These are phyloP conservation scores for Uropsilus gracilis DNA, from an alignment of 2,113 vertebrate genomes.

Conservation along the genomic window DNA sequence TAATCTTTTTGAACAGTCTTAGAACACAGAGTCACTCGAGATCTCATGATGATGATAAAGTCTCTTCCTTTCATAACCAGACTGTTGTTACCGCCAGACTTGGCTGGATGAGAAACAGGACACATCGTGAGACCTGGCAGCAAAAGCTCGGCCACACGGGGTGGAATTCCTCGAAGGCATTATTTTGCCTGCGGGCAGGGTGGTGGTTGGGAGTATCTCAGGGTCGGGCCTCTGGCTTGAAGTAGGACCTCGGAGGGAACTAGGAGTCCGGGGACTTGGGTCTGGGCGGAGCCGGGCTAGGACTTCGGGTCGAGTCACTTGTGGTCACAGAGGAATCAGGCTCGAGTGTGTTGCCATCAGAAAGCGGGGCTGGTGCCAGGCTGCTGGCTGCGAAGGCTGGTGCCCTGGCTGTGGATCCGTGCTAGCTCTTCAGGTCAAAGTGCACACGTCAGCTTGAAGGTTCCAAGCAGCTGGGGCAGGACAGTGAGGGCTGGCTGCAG, in stretches of 20 bases:
- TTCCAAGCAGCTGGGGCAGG: background rate
- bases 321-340: background rate
- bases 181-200: background rate
- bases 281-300: background rate
- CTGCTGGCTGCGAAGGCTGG: background rate
- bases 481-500: background rate
- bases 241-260: background rate
- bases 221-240: background rate
- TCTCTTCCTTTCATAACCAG: slow-evolving; percentile 2
- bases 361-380: background rate
- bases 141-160: background rate
- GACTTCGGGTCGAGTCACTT: background rate
- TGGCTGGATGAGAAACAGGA: background rate
- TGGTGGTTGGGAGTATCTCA: background rate
- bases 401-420: background rate
- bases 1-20: background rate
- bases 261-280: background rate
- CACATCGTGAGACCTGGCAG: slow-evolving; percentile 27
- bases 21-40: background rate
- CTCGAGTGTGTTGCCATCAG: background rate
- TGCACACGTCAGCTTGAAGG: background rate
- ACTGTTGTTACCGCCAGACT: background rate
- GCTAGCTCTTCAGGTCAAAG: background rate
- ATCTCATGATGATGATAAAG: background rate
- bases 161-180: slow-evolving; percentile 56